phyloP scores from a whole-genome alignment of 1,140 invertebrate genomes.

The Drosophila asahinai region DNA sequence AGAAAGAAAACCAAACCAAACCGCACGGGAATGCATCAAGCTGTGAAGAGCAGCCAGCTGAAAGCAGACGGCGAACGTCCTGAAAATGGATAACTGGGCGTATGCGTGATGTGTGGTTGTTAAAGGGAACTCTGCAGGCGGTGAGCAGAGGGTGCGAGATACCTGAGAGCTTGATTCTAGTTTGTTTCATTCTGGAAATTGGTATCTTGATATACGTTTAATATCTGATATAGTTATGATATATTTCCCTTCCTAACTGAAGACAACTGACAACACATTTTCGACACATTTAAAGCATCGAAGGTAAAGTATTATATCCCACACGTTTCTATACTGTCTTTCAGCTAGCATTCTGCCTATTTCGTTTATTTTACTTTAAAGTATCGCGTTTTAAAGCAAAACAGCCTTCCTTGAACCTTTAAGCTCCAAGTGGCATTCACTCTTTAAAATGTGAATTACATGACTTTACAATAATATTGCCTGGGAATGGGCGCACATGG shows the following conservation, averaged over 20 bases:
- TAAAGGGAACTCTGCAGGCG: constrained; percentile 1
- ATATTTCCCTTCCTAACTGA: not conserved
- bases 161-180: not conserved
- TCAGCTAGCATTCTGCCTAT: too few relatives aligned
- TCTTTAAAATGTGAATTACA: constrained; percentile 9
- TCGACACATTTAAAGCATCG: too few relatives aligned
- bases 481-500: constrained; percentile 46
- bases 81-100: constrained; percentile 50
- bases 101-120: constrained; percentile 57
- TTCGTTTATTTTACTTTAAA: not conserved
- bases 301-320: too few relatives aligned
- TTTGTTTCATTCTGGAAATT: constrained; percentile 17
- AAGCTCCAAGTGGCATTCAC: not conserved
- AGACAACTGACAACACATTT: not conserved
- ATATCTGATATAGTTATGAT: not conserved
- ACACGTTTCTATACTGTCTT: too few relatives aligned
- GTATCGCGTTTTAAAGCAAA: not conserved
- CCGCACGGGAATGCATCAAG: constrained; percentile 66
- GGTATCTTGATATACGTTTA: not conserved
- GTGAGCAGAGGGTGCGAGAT: too few relatives aligned
- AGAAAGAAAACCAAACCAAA: constrained; percentile 60
- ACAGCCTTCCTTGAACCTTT: too few relatives aligned
- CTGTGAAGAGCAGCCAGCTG: constrained; percentile 34
- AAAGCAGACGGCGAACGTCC: constrained; percentile 33
- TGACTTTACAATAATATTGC: constrained; percentile 7